Evolutionary conservation across 2,797 vertebrate genomes (phyloP).

Genomic region (Iguana delicatissima): DNA sequence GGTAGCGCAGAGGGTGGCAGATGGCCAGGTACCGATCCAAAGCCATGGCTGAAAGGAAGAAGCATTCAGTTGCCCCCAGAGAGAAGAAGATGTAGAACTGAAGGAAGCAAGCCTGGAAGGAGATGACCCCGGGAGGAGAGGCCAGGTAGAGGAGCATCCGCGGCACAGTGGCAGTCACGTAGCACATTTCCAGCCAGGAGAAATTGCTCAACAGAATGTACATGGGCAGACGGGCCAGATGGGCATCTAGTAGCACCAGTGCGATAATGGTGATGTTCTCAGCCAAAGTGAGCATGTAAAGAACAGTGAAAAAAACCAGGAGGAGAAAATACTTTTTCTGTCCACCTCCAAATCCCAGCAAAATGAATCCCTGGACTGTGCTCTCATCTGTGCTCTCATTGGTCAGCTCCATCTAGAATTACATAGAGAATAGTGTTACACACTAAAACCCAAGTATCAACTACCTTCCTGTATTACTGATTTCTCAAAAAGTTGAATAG

Average conservation of each 20-base stretch:
- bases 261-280: conserved; percentile 54
- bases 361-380: conserved; percentile 33
- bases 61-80: conserved; percentile 58
- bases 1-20: conserved; percentile 57
- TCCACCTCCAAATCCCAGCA: conserved; percentile 11
- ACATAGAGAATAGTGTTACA: neutral
- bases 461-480: neutral
- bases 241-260: conserved; percentile 31
- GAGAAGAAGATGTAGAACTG: conserved; percentile 67
- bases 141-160: conserved; percentile 7
- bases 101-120: conserved; percentile 60
- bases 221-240: conserved; percentile 60
- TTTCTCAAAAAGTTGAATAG: neutral
- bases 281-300: conserved; percentile 57
- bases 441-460: neutral
- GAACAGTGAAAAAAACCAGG: neutral
- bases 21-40: conserved; percentile 46
- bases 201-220: conserved; percentile 68
- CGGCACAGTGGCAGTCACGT: neutral
- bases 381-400: neutral
- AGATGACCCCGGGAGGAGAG: conserved; percentile 28
- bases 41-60: conserved; percentile 44
- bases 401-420: conserved; percentile 24
- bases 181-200: conserved; percentile 65
- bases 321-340: neutral